A percentile compares a stretch with the other conserved stretches of the same genome.
Evolutionary conservation across 1,140 invertebrate genomes (phyloP).

Genomic region (Drosophila sp.): DNA sequence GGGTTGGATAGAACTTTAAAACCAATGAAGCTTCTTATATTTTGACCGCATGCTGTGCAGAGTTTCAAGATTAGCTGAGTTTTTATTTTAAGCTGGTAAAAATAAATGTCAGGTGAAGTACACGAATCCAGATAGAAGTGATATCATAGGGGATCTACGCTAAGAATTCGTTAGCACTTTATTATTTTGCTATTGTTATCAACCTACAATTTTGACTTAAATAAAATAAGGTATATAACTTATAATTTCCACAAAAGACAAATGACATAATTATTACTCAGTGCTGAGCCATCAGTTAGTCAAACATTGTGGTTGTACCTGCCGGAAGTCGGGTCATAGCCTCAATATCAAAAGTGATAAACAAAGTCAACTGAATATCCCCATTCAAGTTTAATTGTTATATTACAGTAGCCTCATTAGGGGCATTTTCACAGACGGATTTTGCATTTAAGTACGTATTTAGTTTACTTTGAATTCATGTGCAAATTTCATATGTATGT

Average conservation of each 20-base stretch:
- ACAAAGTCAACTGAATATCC: constrained; percentile 15
- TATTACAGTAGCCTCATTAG: constrained; percentile 37
- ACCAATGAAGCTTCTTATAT: not conserved
- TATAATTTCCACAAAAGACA: not conserved
- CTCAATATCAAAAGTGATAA: constrained; percentile 47
- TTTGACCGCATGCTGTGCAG: no score
- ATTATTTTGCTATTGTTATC: no score
- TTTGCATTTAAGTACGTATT: constrained; percentile 16
- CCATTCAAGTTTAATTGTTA: constrained; percentile 37
- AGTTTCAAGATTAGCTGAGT: not conserved
- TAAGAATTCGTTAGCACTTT: no score
- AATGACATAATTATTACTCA: constrained; percentile 6
- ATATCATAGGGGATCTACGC: not conserved
- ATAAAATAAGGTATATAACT: no score
- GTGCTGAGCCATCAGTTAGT: not conserved
- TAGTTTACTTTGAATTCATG: constrained; percentile 33
- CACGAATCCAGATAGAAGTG: not conserved
- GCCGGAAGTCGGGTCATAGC: constrained; percentile 20
- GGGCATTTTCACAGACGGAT: constrained; percentile 29
- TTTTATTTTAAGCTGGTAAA: not conserved
- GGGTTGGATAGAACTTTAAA: not conserved
- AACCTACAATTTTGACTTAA: no score
- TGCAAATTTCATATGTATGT: constrained; percentile 73
- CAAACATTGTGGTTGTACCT: not conserved
- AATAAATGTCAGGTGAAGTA: not conserved